Base-by-base conservation (phyloP, 1,140 invertebrate species). In the Pseudomyrmex cubaensis region DNA sequence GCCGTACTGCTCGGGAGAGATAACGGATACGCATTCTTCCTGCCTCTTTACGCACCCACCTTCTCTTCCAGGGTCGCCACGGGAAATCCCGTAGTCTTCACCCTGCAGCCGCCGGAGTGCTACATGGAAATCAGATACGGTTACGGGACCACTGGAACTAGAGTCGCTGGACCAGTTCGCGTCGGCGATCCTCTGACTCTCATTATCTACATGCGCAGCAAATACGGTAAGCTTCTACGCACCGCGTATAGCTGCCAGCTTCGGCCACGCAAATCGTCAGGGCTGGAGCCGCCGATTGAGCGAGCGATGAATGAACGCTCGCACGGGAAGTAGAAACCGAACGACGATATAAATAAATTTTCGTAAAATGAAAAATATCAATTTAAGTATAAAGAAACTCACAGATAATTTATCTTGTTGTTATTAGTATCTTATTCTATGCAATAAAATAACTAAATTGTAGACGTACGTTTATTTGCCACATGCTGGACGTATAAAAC, bases 121-220 rank as follows among this genome's bases (percentile, higher is more conserved):
- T 98, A 98, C 94, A 99, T 99, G 98, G 98, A 98, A 94, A 98
- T 99, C 90, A 95, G 98, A 74, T 97, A 98, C 87, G 98, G 98
- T 17, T 98, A 98, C 93, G 97, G 97, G 15, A 97, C 97, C 9
- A 96, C 95, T 62, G 98, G 98, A 61, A 97, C 97, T 22, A 94
- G 98, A 67, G 97, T 98, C 0, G 96, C 97, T 7, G 98, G 98
- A 61, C 98, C 98, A 15, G 98, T 99, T 59, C 95, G 98, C 2
- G 98, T 99, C 10, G 98, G 98, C 4, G 98, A 99, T 95, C 98
- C 98, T 1, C 95, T 99, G 61, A 99, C 98, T 4, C 95, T 98
- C 52, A 97, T 98, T 85, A 98, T 98, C 90, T 98, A 98, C 92
- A 98, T 99, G 98, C 95, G 98, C 88, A 98, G 97, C 93, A 97